Base-by-base conservation (phyloP, 2,113 vertebrate genomes). In the Tauraco erythrolophus region DNA sequence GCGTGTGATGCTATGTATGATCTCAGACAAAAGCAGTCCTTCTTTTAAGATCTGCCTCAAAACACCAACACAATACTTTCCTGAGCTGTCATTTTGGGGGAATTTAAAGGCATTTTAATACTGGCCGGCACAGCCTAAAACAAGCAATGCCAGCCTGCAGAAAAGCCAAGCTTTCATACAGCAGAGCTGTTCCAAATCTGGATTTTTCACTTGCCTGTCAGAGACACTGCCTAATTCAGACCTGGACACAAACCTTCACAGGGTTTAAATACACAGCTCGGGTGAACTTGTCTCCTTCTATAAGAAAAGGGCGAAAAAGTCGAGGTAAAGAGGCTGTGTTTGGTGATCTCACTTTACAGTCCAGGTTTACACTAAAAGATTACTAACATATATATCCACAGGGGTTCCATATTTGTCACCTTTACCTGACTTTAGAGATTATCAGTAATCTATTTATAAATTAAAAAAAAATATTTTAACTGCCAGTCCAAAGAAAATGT, bases 401-500 rank as follows among this genome's bases (percentile, higher is more conserved):
- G 53, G 30, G 30, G 15, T 51, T 91, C 77, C 19, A 30, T 23
- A 82, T 43, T 16, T 82, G 56, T 68, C 77, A 84, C 60, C 64
- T 81, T 68, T 23, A 60, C 66, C 57, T 83, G 84, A 89, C 65
- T 92, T 88, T 18, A 93, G 84, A 89, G n/a, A 93, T 77, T 35
- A 88, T 30, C 43, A 62, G n/a, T 61, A 53, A 88, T 69, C 89
- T 85, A 84, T 88, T 94, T 83, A 89, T 72, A 93, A 94, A 72
- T 2, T 56, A 80, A 84, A 89, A 80, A 84, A 68, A 58, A 43
- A 18, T 17, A 74, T 37, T 10, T 74, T 89, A 91, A 84, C 89
- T 89, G 70, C 22, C 53, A 91, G 74, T 79, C 78, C 92, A 95
- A 95, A 96, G 77, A 71, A 96, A 93, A 97, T 72, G 87, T 84